phyloP scores from a whole-genome alignment of 2,888 invertebrate genomes.

The Bellardia bayeri region DNA sequence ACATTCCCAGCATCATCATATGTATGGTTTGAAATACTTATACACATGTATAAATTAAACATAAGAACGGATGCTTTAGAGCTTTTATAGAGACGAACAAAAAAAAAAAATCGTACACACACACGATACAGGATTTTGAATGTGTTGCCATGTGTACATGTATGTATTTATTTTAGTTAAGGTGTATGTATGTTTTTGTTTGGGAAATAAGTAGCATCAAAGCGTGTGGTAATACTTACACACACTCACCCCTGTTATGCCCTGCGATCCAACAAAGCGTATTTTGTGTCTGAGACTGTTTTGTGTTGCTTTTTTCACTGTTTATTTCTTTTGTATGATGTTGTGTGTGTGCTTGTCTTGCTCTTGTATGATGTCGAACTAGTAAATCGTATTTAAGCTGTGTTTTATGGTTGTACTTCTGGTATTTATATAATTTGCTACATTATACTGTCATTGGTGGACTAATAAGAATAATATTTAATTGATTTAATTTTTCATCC shows the following conservation, averaged over 20 bases:
- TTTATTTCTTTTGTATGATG: neutral
- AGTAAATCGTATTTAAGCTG: neutral
- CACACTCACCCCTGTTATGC: neutral
- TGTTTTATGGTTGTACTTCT: conserved; percentile 11
- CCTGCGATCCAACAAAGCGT: neutral
- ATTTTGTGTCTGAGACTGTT: neutral
- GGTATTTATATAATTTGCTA: conserved; percentile 47
- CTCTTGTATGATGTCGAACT: neutral
- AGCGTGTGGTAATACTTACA: conserved; percentile 75
- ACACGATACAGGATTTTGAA: conserved; percentile 29
- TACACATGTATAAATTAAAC: conserved; percentile 10
- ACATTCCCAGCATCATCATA: conserved; percentile 12
- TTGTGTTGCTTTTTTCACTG: neutral
- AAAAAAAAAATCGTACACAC: neutral
- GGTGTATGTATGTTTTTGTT: conserved; percentile 64
- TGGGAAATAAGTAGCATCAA: conserved; percentile 69
- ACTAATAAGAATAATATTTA: conserved; percentile 36
- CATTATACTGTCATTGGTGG: conserved; percentile 29
- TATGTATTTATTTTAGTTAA: neutral
- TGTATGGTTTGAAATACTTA: neutral
- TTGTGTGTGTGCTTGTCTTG: neutral
- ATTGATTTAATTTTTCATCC: conserved; percentile 46
- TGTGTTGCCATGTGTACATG: conserved; percentile 5
- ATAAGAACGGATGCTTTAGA: conserved; percentile 21
- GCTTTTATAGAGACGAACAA: conserved; percentile 7